Evolutionary conservation across 2,888 invertebrate species (phyloP), one percentile per base, ranked within the genome.

Genomic region (Megamerina dolium): DNA sequence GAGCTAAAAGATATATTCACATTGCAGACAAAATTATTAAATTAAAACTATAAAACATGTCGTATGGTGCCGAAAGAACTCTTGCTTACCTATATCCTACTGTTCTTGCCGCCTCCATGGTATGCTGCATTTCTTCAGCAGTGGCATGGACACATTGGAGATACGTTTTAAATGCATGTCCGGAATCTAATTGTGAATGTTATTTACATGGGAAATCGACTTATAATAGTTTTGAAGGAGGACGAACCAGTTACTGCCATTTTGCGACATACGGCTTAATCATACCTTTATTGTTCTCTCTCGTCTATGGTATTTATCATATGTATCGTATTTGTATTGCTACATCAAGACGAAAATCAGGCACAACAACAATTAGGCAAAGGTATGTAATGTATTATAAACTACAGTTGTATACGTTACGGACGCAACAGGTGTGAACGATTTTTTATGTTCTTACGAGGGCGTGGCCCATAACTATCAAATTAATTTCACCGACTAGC

Each of bases 121-220:
- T 64, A 37, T 68, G 67, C 54, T 67, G 68, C 55, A 62, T 72
- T 26, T 63, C 66, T 3, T 66, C 68, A 26, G 82, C 79, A 4
- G 75, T 83, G 41, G 78, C 80, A 1, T 83, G 81, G 76, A 75
- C 78, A 34, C 83, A 84, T 60, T 84, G 84, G 84, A 52, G 54
- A 35, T 73, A 75, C 14, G 83, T 82, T 0, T 68, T 84, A 3
- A 82, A 83, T 56, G 77, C 79, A 34, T 83, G 83, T 53, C 75
- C 75, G 34, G 79, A 81, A 53, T 76, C 76, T 4, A 82, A 81
- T 57, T 84, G 83, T 57, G 83, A 83, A 31, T 84, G 84, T 56
- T 80, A 82, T 54, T 71, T 84, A 29, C 81, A 79, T 61, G 82
- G 81, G 3, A 69, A 76, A 41, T 77, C 78, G 55, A 79, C 81